Percentiles rank a stretch among this genome's conserved stretches.
Evolutionary conservation across 2,113 vertebrate species (phyloP).

Genomic region (Oryzias javanicus): DNA sequence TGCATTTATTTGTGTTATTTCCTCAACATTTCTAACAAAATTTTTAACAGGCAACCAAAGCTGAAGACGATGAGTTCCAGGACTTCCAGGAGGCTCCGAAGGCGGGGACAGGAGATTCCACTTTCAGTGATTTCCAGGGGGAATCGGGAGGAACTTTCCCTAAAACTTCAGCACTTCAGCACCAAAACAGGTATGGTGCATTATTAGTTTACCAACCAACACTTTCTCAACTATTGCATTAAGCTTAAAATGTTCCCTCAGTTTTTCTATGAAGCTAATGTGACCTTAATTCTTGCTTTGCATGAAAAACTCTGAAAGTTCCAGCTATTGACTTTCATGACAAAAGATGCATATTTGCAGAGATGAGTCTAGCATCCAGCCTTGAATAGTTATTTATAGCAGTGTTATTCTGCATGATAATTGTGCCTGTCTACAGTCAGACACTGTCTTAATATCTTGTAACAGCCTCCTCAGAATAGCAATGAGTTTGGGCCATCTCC

Average conservation of each 20-base stretch:
- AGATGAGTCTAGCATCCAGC: constrained; percentile 16
- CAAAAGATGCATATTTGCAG: constrained; percentile 21
- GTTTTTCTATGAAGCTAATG: not conserved
- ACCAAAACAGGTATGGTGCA: constrained; percentile 82
- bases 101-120: constrained; percentile 83
- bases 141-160: constrained; percentile 78
- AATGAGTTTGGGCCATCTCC: constrained; percentile 53
- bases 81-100: constrained; percentile 98
- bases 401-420: constrained; percentile 34
- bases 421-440: constrained; percentile 33
- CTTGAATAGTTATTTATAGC: constrained; percentile 36
- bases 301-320: not conserved
- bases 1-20: not conserved
- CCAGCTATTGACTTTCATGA: not conserved
- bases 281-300: constrained; percentile 5
- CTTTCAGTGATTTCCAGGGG: constrained; percentile 89
- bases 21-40: not conserved
- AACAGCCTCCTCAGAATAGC: constrained; percentile 45
- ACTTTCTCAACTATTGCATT: not conserved
- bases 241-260: not conserved
- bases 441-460: constrained; percentile 43
- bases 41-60: constrained; percentile 78
- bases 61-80: constrained; percentile 96
- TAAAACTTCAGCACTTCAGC: constrained; percentile 73
- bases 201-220: not conserved